These are phyloP conservation scores for Macroglossus sobrinus DNA, from an alignment of 2,113 vertebrate genomes.

Conservation along the genomic window DNA sequence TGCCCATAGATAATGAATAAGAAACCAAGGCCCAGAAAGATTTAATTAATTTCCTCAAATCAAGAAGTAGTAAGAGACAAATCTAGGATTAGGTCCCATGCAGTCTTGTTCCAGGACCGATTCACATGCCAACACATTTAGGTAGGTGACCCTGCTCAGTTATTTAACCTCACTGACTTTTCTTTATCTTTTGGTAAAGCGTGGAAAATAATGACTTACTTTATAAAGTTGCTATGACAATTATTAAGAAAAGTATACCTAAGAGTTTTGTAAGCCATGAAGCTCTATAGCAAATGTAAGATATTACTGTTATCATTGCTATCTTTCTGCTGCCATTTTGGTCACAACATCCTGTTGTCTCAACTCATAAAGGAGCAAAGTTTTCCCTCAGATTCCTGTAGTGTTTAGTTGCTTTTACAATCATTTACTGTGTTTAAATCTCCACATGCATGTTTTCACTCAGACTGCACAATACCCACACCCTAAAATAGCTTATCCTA, in stretches of 20 bases:
- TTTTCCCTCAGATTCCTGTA: background rate
- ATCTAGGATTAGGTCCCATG: background rate
- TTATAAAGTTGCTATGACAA: background rate
- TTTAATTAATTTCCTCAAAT: background rate
- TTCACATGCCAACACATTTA: rapidly evolving
- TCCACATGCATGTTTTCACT: background rate
- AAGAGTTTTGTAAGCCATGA: background rate
- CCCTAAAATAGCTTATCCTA: background rate
- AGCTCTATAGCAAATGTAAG: background rate
- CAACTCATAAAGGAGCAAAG: background rate
- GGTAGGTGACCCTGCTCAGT: background rate
- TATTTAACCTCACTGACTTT: background rate
- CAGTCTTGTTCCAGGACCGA: background rate
- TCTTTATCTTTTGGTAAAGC: background rate
- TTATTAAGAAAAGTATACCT: background rate
- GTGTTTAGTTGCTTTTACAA: background rate
- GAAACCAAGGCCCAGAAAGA: background rate
- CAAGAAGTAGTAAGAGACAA: background rate
- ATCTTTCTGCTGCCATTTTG: background rate
- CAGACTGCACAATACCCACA: background rate
- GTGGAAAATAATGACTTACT: background rate
- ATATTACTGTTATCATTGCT: background rate
- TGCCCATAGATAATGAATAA: background rate
- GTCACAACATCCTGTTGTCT: background rate
- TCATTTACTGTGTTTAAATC: background rate